Evolutionary conservation across 1,140 invertebrate species (phyloP), one percentile per base, ranked within the genome.

Genomic region (Drosophila chauvacae): DNA sequence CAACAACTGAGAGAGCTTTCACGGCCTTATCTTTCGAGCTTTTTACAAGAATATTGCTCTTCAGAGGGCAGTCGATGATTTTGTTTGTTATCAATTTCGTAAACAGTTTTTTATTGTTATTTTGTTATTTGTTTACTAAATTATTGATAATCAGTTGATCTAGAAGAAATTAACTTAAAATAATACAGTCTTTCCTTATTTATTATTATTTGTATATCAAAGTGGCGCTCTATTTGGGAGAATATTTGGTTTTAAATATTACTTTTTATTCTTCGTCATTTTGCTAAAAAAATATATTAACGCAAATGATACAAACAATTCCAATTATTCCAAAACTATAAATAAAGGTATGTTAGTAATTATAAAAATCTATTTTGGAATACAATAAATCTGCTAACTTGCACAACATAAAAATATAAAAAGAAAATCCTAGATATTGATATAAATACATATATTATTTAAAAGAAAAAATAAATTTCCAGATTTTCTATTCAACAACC

Each of bases 1-100:
- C 20, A 65, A 64, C 7, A 13, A 45, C 7, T 26, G n/a, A 37
- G 20, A 35, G 56, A 18, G 41, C 41, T 45, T 62, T 45, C 6
- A 4, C 1, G 11, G 11, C 6, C 7, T 33, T 65, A 37, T 65
- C 41, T 28, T 26, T 44, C 20, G 3, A 13, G 55, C 28, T 64
- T 64, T 50, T 35, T 1, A 0, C 13, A 41, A 62, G 23, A 35
- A 39, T 26, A 41, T 41, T 37, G 20, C 11, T 41, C 14, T 58
- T 0, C 10, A 23, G 26, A 58, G n/a, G 6, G n/a, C 35, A 7
- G 7, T 4, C 6, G 10, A 16, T 35, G 7, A 14, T 9, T 13
- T 18, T 3, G 20, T 37, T 55, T 39, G 23, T 57, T 26, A n/a
- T 55, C 7, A 16, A 35, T 35, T 41, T 26, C 14, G 20, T 57